Conservation (phyloP, 2,888 invertebrate species). For the Agrilus biguttatus region DNA sequence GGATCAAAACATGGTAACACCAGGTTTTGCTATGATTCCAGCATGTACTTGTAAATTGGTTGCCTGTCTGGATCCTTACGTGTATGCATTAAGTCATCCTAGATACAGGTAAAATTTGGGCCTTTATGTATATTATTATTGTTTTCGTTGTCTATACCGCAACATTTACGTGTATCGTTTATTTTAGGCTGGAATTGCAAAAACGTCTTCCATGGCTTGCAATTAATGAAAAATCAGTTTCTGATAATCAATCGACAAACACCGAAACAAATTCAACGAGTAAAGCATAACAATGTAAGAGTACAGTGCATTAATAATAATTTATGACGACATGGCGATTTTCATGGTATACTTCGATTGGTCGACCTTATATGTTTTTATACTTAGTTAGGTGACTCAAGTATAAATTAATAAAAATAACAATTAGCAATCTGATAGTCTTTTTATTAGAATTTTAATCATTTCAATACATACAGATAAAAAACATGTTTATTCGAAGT, state of each 20-base stretch:
- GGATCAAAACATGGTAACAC: conserved; percentile 55
- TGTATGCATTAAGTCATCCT: conserved; percentile 84
- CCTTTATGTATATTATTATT: not conserved
- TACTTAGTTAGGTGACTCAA: too few relatives aligned
- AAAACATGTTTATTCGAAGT: conserved; percentile 14
- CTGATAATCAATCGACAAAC: conserved; percentile 42
- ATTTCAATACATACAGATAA: too few relatives aligned
- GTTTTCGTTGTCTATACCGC: not conserved
- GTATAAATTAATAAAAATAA: too few relatives aligned
- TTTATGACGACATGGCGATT: too few relatives aligned
- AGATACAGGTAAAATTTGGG: conserved; percentile 49
- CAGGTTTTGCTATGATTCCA: conserved; percentile 72
- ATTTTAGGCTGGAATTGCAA: conserved; percentile 56
- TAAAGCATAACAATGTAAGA: too few relatives aligned
- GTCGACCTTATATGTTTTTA: conserved; percentile 9
- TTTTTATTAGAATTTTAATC: too few relatives aligned
- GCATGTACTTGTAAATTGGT: conserved; percentile 77
- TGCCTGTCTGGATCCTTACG: conserved; percentile 83
- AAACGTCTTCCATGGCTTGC: conserved; percentile 69
- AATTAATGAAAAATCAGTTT: conserved; percentile 44
- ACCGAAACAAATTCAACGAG: conserved; percentile 34
- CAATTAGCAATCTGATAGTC: too few relatives aligned
- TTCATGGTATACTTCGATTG: too few relatives aligned
- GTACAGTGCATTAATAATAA: too few relatives aligned
- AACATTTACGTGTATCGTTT: not conserved